A percentile compares a stretch with the other conserved stretches of the same genome.
Evolutionary conservation across 2,888 invertebrate genomes (phyloP).

Genomic region (Stenurella melanura): DNA sequence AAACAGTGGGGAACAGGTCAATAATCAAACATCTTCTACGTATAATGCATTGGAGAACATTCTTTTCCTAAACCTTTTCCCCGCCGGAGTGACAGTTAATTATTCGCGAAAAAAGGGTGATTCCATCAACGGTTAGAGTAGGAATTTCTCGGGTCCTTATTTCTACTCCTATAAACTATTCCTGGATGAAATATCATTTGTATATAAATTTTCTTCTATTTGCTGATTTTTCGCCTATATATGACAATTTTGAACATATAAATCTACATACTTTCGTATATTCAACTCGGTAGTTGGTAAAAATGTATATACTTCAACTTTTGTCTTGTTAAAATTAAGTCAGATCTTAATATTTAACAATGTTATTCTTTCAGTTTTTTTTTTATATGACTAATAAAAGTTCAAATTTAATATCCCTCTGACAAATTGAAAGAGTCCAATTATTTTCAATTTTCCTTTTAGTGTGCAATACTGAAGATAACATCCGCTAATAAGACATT

Average conservation of each 20-base stretch:
- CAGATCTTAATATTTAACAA: neutral
- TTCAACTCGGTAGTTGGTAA: neutral
- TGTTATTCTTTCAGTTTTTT: neutral
- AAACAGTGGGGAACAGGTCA: too few relatives aligned
- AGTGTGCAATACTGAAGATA: neutral
- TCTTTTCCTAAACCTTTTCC: too few relatives aligned
- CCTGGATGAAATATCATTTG: too few relatives aligned
- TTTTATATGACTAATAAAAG: neutral
- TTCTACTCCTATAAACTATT: too few relatives aligned
- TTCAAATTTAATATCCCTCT: neutral
- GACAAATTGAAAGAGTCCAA: neutral
- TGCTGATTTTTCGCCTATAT: too few relatives aligned
- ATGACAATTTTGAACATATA: neutral
- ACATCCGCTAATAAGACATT: neutral
- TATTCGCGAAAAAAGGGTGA: too few relatives aligned
- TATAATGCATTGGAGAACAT: too few relatives aligned
- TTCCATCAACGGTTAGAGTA: too few relatives aligned
- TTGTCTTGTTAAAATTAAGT: neutral
- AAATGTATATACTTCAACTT: neutral
- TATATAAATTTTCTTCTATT: too few relatives aligned
- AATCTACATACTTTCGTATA: neutral
- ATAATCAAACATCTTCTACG: too few relatives aligned
- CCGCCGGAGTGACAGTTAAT: too few relatives aligned
- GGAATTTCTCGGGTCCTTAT: too few relatives aligned
- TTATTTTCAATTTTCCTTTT: neutral